Conservation (phyloP, 2,797 vertebrate species). For the Paguma larvata region DNA sequence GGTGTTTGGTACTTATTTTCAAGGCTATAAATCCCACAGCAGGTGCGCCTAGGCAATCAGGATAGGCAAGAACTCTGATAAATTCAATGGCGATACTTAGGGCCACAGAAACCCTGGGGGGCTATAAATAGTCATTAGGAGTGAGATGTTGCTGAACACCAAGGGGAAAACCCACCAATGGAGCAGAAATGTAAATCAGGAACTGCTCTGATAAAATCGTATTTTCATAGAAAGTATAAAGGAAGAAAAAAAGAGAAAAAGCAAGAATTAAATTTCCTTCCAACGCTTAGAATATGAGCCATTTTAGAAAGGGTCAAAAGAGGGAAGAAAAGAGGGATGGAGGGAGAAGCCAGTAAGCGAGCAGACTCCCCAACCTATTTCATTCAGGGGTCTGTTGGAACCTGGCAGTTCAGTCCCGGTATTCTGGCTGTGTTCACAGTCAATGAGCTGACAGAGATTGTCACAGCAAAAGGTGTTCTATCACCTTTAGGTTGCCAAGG, state of each 20-base stretch:
- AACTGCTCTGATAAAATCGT: conserved; percentile 61
- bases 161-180: conserved; percentile 74
- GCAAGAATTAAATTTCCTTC: conserved; percentile 39
- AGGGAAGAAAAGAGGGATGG: too few species aligned
- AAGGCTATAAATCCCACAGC: conserved; percentile 85
- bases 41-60: conserved; percentile 80
- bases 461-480: not conserved
- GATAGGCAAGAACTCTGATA: conserved; percentile 80
- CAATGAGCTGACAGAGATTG: not conserved
- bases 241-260: conserved; percentile 56
- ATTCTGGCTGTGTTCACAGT: not conserved
- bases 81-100: conserved; percentile 81
- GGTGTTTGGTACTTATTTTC: conserved; percentile 85
- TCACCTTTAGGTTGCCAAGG: not conserved
- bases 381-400: not conserved
- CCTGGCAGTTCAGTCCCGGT: not conserved
- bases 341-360: not conserved
- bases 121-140: conserved; percentile 84
- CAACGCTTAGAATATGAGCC: conserved; percentile 37
- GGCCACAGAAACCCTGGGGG: conserved; percentile 81
- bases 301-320: conserved; percentile 62
- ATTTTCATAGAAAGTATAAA: conserved; percentile 75
- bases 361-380: not conserved
- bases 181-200: conserved; percentile 82
- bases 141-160: conserved; percentile 74